These are phyloP conservation scores for Petrocephalus schoutedeni DNA, from an alignment of 2,797 vertebrate species.

Conservation along the genomic window DNA sequence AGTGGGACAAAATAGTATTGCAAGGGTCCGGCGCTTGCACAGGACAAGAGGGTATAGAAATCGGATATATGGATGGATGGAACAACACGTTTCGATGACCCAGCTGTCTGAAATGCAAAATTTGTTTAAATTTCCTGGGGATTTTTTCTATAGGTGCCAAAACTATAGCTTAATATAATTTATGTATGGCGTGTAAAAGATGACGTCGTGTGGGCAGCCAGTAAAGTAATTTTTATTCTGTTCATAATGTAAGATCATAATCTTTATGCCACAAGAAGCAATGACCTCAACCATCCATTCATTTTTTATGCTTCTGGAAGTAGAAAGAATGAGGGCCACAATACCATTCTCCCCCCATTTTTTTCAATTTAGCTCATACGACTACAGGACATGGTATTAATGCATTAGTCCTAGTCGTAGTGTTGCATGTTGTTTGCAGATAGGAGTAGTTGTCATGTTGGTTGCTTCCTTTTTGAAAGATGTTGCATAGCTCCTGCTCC, in stretches of 20 bases:
- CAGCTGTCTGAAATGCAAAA: not conserved
- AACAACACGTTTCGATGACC: not conserved
- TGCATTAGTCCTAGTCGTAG: not conserved
- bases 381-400: not conserved
- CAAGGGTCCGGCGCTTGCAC: not conserved
- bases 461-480: not conserved
- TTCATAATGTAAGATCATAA: not conserved
- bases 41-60: not conserved
- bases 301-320: not conserved
- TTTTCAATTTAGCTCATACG: not conserved
- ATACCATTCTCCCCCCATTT: not conserved
- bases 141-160: not conserved
- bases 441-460: not conserved
- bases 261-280: not conserved
- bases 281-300: not conserved
- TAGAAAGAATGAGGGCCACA: not conserved
- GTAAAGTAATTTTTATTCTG: not conserved
- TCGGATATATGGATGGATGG: not conserved
- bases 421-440: not conserved
- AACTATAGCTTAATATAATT: not conserved
- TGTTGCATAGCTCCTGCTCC: not conserved
- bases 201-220: not conserved
- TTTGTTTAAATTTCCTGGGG: not conserved
- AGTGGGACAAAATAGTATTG: not conserved
- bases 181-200: not conserved